Percentiles rank a stretch among this genome's conserved stretches.
Conservation (phyloP, 2,113 vertebrate species). For the Etheostoma spectabile region DNA sequence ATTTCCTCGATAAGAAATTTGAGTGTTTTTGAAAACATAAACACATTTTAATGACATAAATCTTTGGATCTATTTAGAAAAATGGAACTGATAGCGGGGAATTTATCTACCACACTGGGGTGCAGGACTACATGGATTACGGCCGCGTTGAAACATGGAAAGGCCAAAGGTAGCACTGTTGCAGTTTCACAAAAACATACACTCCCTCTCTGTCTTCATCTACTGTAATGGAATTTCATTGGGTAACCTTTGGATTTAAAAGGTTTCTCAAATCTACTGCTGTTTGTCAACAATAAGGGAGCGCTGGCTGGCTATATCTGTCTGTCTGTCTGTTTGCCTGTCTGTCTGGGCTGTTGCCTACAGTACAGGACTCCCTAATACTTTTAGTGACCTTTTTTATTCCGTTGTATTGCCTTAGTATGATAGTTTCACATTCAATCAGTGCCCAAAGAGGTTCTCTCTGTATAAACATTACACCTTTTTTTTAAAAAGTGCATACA, state of each 20-base stretch:
- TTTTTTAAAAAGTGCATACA: background rate
- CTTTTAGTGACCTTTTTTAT: constrained; percentile 13
- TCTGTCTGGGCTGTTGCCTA: constrained; percentile 12
- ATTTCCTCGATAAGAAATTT: background rate
- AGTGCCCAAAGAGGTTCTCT: background rate
- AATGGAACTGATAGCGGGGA: constrained; percentile 90
- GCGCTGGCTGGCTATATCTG: background rate
- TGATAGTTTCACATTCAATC: background rate
- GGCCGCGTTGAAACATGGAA: constrained; percentile 91
- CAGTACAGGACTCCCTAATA: constrained; percentile 26
- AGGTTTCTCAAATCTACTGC: constrained; percentile 12
- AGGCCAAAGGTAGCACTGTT: constrained; percentile 87
- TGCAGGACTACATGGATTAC: constrained; percentile 90
- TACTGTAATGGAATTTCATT: constrained; percentile 21
- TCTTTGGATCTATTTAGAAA: constrained; percentile 84
- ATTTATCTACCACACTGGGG: constrained; percentile 92
- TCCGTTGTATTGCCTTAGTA: background rate
- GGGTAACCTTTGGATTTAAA: constrained; percentile 25
- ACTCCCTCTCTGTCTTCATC: background rate
- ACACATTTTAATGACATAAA: constrained; percentile 3
- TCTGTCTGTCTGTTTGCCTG: constrained; percentile 6
- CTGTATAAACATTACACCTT: background rate
- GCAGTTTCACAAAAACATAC: constrained; percentile 18
- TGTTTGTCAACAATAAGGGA: constrained; percentile 4
- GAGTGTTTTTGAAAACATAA: background rate